Percentiles rank a stretch among this genome's conserved stretches.
Evolutionary conservation across 1,140 invertebrate species (phyloP).

Genomic region (Helicoverpa zea): DNA sequence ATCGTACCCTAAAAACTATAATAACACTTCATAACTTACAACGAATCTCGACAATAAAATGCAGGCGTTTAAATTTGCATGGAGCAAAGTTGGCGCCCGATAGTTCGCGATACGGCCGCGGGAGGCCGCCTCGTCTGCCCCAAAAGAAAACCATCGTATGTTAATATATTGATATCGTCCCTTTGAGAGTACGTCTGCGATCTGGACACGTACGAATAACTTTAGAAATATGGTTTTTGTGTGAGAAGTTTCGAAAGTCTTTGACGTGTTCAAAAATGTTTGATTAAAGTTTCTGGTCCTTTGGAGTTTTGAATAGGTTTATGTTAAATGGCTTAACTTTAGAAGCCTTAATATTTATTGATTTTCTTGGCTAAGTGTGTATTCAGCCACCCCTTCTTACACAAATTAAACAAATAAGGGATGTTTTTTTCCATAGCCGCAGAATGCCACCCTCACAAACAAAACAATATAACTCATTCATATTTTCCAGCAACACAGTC

Average conservation of each 20-base stretch:
- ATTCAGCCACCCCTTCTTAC: no score
- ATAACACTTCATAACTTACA: constrained; percentile 41
- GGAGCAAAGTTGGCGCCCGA: constrained; percentile 51
- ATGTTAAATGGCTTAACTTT: neutral
- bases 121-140: neutral
- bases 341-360: neutral
- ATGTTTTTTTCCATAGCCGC: neutral
- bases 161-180: constrained; percentile 55
- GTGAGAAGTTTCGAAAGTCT: constrained; percentile 37
- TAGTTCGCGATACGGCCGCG: constrained; percentile 50
- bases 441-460: neutral
- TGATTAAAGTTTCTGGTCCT: constrained; percentile 35
- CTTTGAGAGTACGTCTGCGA: constrained; percentile 32
- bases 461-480: constrained; percentile 45
- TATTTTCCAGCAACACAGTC: constrained; percentile 25
- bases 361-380: neutral
- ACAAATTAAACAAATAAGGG: no score
- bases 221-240: constrained; percentile 42
- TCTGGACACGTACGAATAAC: constrained; percentile 40
- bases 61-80: constrained; percentile 60
- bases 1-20: constrained; percentile 35
- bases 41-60: constrained; percentile 52
- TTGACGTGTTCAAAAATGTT: constrained; percentile 36
- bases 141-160: constrained; percentile 52
- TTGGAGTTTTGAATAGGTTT: constrained; percentile 7